These are phyloP conservation scores for Luffia ferchaultella DNA, from an alignment of 2,888 invertebrate species.

Conservation along the genomic window DNA sequence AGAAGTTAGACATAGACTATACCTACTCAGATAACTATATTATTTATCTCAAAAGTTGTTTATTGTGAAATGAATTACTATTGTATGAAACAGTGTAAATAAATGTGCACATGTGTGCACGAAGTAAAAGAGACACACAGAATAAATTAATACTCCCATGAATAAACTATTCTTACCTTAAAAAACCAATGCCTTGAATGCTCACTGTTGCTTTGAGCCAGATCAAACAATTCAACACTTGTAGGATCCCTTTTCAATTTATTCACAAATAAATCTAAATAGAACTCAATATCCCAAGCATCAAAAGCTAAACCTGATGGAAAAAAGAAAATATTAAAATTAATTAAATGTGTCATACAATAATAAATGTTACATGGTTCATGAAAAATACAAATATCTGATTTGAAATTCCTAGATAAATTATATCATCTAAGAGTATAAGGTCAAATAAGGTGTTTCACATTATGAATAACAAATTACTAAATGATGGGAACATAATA, in stretches of 20 bases:
- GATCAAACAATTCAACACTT: slow-evolving; percentile 96
- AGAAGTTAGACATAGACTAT: too few species aligned
- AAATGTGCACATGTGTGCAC: not conserved
- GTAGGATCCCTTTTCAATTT: slow-evolving; percentile 92
- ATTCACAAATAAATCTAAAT: slow-evolving; percentile 84
- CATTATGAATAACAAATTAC: too few species aligned
- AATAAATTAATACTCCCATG: not conserved
- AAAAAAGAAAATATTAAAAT: slow-evolving; percentile 11
- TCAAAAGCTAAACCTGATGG: slow-evolving; percentile 87
- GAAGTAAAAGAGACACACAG: not conserved
- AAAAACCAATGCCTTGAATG: slow-evolving; percentile 99
- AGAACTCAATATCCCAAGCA: slow-evolving; percentile 90
- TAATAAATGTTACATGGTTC: not conserved
- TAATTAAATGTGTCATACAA: not conserved
- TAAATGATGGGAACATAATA: too few species aligned
- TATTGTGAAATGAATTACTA: not conserved
- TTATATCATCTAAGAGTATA: too few species aligned
- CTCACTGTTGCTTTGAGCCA: slow-evolving; percentile 98
- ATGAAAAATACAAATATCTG: too few species aligned
- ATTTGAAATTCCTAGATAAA: too few species aligned
- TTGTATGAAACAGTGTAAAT: not conserved
- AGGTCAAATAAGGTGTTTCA: too few species aligned
- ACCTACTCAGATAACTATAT: too few species aligned
- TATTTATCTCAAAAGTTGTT: too few species aligned
- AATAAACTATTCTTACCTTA: slow-evolving; percentile 61